Conservation (phyloP, 2,113 vertebrate species). For the Lethenteron camtschaticum region DNA sequence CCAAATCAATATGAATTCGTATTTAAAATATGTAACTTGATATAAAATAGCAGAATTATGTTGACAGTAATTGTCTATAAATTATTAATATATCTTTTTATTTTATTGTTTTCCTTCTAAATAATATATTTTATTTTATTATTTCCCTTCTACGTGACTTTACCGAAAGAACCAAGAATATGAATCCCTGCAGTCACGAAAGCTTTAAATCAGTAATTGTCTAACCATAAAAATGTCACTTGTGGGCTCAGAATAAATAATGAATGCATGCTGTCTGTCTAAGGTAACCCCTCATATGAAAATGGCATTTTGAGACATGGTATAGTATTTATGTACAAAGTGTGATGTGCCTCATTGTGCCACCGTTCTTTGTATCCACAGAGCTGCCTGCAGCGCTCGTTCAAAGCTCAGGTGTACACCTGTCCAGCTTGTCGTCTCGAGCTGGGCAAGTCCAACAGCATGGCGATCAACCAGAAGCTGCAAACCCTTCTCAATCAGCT, state of each 20-base stretch:
- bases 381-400: conserved; percentile 84
- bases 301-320: rapidly evolving
- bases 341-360: rapidly evolving
- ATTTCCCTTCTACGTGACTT: neutral
- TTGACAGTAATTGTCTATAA: neutral
- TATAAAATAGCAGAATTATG: neutral
- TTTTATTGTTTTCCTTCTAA: neutral
- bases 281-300: rapidly evolving
- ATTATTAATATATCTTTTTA: too few species aligned
- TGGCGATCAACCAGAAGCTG: conserved; percentile 53
- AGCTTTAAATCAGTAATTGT: neutral
- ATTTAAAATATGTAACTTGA: neutral
- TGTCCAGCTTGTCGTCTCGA: conserved; percentile 76
- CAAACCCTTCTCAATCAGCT: conserved; percentile 62
- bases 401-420: conserved; percentile 67
- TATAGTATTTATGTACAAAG: neutral
- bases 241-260: conserved; percentile 4
- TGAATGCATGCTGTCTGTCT: neutral
- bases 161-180: neutral
- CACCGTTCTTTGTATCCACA: conserved; percentile 13
- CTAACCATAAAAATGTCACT: neutral
- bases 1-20: neutral
- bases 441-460: conserved; percentile 46
- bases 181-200: too few species aligned
- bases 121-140: neutral